Evolutionary conservation across 2,888 invertebrate genomes (phyloP), one percentile per base, ranked within the genome.

Genomic region (Nematopogon swammerdamellus): DNA sequence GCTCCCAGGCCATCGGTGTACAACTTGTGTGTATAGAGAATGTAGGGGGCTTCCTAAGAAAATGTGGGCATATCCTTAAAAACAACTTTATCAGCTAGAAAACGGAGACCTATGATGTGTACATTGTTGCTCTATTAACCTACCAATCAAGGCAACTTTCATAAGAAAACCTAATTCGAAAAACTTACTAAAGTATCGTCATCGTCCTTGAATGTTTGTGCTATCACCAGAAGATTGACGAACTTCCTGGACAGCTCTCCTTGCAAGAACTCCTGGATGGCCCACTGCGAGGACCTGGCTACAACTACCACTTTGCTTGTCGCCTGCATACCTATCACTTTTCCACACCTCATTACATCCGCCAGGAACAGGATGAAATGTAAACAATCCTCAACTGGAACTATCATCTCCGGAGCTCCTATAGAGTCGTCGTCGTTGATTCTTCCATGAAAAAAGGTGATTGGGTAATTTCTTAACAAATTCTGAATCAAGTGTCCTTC

Each of bases 1-100:
- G 86, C 82, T 19, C 90, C 91, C 57, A 90, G 69, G 2, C 89
- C 89, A 64, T 91, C 90, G 1, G 82, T 80, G 61, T 85, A 91
- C 43, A 91, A 65, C 55, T 83, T 82, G 62, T 91, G 91, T 0
- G 90, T 90, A 61, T 88, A 91, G 47, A 91, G 65, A 56, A 90
- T 86, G 62, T 83, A 89, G 14, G 88, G 84, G 1, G 84, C 74
- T 70, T 87, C 87, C 85, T 87, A 56, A n/a, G 61, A 56, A 60
- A 53, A 49, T 49, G 5, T 19, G n/a, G 6, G 45, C 49, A 19
- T 45, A 30, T 25, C 25, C 25, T 8, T 25, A 6, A 25, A 25
- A 8, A 25, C 8, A n/a, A n/a, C n/a, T n/a, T n/a, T n/a, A n/a
- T n/a, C n/a, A n/a, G n/a, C n/a, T n/a, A n/a, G n/a, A n/a, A n/a